phyloP scores from a whole-genome alignment of 1,140 invertebrate species.

The Drosophila grimshawi region DNA sequence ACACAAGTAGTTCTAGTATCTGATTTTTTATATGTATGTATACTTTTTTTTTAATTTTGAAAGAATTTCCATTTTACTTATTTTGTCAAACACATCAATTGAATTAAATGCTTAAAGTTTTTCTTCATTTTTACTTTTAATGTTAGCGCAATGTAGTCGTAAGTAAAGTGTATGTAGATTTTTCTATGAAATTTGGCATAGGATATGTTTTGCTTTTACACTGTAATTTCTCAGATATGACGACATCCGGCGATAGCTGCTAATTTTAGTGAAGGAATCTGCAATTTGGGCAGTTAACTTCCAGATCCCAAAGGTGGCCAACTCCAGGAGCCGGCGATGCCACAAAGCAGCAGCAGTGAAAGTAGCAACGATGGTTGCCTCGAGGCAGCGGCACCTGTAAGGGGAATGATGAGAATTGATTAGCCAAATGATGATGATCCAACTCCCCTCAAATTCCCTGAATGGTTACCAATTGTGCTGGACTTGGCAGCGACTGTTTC shows the following conservation, averaged over 20 bases:
- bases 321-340: constrained; percentile 32
- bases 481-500: constrained; percentile 85
- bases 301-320: constrained; percentile 45
- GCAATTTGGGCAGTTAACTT: constrained; percentile 58
- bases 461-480: constrained; percentile 85
- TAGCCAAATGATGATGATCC: neutral
- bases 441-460: neutral
- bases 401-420: neutral
- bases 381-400: constrained; percentile 49
- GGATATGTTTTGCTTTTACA: constrained; percentile 73
- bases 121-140: constrained; percentile 28
- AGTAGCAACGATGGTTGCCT: constrained; percentile 46
- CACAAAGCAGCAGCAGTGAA: constrained; percentile 43
- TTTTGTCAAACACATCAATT: constrained; percentile 61
- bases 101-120: constrained; percentile 32
- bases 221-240: constrained; percentile 29
- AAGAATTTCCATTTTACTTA: constrained; percentile 28
- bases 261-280: constrained; percentile 20
- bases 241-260: constrained; percentile 1
- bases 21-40: constrained; percentile 14
- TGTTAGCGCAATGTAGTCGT: constrained; percentile 36
- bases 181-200: constrained; percentile 81
- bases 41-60: constrained; percentile 33
- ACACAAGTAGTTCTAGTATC: constrained; percentile 25
- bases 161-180: constrained; percentile 44